Conservation (phyloP, 1,140 invertebrate genomes). For the Drosophila subpulchrella region DNA sequence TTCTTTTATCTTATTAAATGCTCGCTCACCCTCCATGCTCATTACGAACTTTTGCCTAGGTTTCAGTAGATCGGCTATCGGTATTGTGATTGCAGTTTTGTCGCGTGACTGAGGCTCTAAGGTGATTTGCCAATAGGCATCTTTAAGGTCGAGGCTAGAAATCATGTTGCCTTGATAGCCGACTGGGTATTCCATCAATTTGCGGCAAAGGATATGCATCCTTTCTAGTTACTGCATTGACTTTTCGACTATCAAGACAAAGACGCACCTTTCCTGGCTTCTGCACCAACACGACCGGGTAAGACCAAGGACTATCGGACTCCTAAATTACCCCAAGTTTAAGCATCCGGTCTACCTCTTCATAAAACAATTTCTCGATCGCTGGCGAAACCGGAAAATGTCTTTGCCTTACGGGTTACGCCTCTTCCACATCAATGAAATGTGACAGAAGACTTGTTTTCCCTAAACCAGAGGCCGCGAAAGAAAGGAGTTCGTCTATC, state of each 20-base stretch:
- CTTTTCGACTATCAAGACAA: background rate
- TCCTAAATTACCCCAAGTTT: background rate
- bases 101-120: background rate
- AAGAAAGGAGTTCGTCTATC: too few species aligned
- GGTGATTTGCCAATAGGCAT: background rate
- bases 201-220: background rate
- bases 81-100: background rate
- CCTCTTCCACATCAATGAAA: background rate
- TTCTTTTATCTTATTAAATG: too few species aligned
- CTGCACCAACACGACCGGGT: background rate
- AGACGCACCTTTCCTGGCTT: background rate
- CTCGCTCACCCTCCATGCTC: too few species aligned
- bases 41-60: too few species aligned
- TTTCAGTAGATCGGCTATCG: too few species aligned
- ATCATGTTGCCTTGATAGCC: background rate
- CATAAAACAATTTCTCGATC: background rate
- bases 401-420: background rate
- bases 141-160: background rate
- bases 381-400: background rate
- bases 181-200: background rate
- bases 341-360: background rate
- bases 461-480: background rate
- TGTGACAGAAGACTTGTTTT: background rate
- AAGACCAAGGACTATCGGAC: background rate
- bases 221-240: background rate